phyloP scores from a whole-genome alignment of 35 echinoderm and acorn worm species.

The Anneissia japonica region DNA sequence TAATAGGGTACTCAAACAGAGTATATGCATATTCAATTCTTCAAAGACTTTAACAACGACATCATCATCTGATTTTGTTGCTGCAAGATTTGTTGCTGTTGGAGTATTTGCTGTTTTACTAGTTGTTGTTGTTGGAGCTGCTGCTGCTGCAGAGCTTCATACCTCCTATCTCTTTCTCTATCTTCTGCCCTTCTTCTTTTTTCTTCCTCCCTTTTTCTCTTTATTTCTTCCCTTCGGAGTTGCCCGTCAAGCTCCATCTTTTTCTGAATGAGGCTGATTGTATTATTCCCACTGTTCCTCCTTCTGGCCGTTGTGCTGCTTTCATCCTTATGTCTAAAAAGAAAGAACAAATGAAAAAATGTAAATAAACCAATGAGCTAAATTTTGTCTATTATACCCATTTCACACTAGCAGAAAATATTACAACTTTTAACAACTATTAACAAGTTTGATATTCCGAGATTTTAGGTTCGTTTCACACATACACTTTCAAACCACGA shows the following conservation, averaged over 20 bases:
- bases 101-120: conserved; percentile 20
- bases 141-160: conserved; percentile 33
- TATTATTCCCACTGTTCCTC: conserved; percentile 32
- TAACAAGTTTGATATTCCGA: background rate
- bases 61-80: conserved; percentile 56
- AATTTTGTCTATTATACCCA: background rate
- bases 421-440: background rate
- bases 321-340: conserved; percentile 33
- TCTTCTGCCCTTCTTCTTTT: conserved; percentile 25
- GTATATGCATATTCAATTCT: no score
- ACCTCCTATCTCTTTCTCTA: conserved; percentile 19
- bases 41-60: conserved; percentile 21
- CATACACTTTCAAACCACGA: conserved; percentile 17
- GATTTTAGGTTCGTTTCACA: background rate
- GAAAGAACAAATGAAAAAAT: background rate
- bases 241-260: conserved; percentile 47
- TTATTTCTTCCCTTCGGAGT: conserved; percentile 38
- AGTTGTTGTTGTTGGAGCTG: conserved; percentile 33
- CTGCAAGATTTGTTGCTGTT: conserved; percentile 36
- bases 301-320: conserved; percentile 3
- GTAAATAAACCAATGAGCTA: background rate
- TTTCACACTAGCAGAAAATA: background rate
- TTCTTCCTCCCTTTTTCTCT: conserved; percentile 19
- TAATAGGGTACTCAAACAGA: no score
- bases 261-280: conserved; percentile 5